Evolutionary conservation across 2,888 invertebrate species (phyloP).

Genomic region (Venusia cambrica): DNA sequence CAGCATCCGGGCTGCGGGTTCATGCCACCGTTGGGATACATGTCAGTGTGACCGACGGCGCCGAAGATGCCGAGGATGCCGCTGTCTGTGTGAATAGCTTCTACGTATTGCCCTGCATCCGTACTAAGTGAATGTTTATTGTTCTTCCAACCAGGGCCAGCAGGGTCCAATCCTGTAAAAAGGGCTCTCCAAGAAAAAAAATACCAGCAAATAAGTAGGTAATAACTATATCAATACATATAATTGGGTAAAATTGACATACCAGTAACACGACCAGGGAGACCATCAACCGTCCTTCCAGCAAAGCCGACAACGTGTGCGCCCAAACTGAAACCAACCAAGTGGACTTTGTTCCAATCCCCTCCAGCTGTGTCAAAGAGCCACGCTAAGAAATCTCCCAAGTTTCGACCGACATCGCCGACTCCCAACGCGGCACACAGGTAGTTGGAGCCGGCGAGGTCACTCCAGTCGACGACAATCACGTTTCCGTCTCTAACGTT

Average conservation of each 20-base stretch:
- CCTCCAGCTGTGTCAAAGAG: constrained; percentile 56
- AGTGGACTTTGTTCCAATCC: constrained; percentile 60
- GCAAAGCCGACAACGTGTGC: constrained; percentile 66
- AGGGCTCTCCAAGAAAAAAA: too few relatives aligned
- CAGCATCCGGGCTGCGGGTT: constrained; percentile 56
- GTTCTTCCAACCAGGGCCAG: constrained; percentile 50
- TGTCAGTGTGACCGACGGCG: constrained; percentile 43
- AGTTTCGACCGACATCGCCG: constrained; percentile 50
- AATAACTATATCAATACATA: too few relatives aligned
- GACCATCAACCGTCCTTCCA: constrained; percentile 44
- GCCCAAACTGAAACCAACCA: constrained; percentile 72
- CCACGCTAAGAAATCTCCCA: constrained; percentile 65
- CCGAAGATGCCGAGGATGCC: constrained; percentile 48
- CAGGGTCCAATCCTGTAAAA: constrained; percentile 53
- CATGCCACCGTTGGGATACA: constrained; percentile 60
- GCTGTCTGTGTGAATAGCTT: constrained; percentile 59
- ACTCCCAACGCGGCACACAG: constrained; percentile 49
- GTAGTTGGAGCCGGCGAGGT: constrained; percentile 44
- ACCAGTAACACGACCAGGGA: constrained; percentile 53
- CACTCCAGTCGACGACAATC: constrained; percentile 66
- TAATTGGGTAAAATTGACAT: too few relatives aligned
- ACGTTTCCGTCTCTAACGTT: constrained; percentile 55
- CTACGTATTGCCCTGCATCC: constrained; percentile 48
- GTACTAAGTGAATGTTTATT: constrained; percentile 40
- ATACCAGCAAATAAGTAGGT: too few relatives aligned